phyloP scores from a whole-genome alignment of 2,888 invertebrate species.

The Magallana nippona region DNA sequence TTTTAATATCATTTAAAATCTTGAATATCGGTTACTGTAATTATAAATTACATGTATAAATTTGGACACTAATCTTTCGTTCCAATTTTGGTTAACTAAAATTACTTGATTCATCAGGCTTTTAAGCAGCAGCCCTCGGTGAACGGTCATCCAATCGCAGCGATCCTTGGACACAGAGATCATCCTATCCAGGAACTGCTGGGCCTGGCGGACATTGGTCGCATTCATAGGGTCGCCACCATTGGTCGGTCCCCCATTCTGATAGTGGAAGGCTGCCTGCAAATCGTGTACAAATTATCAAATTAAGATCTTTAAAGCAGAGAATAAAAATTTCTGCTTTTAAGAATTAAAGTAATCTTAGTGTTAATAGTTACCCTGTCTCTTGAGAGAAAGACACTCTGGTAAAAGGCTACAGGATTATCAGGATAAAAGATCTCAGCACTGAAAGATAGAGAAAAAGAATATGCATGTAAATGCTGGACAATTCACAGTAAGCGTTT shows the following conservation, averaged over 20 bases:
- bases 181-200: constrained; percentile 61
- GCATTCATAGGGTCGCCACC: constrained; percentile 71
- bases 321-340: not conserved
- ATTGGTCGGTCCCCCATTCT: constrained; percentile 72
- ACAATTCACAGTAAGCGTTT: no score
- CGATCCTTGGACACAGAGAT: constrained; percentile 62
- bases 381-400: constrained; percentile 71
- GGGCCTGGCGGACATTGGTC: constrained; percentile 64
- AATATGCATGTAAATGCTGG: not conserved
- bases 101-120: constrained; percentile 72
- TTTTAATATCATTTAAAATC: no score
- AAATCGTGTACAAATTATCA: no score
- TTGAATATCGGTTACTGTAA: no score
- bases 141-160: constrained; percentile 71
- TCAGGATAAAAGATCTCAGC: constrained; percentile 65
- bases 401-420: constrained; percentile 70
- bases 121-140: constrained; percentile 69
- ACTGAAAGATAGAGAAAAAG: constrained; percentile 54
- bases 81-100: no score
- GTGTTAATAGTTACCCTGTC: constrained; percentile 66
- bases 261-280: constrained; percentile 77
- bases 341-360: no score
- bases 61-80: no score
- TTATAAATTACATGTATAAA: no score
- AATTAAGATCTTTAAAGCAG: not conserved